Evolutionary conservation across 2,888 invertebrate species (phyloP).

Genomic region (Diploptera punctata): DNA sequence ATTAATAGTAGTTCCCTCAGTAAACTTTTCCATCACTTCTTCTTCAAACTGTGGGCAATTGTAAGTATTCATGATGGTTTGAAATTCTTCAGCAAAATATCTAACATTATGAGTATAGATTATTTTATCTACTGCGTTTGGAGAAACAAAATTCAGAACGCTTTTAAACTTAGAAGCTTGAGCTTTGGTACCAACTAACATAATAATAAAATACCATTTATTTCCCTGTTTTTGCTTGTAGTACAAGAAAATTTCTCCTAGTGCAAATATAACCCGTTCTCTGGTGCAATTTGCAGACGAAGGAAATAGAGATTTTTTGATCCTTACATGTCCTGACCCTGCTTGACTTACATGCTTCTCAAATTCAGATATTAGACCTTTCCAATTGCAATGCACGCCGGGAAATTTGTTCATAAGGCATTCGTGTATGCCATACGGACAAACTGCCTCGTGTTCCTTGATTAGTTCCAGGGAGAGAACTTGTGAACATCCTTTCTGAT

Average conservation of each 20-base stretch:
- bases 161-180: neutral
- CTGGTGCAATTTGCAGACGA: neutral
- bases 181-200: neutral
- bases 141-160: neutral
- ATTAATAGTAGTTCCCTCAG: neutral
- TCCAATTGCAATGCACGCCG: neutral
- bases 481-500: neutral
- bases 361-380: neutral
- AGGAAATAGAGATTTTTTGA: neutral
- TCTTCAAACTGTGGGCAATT: neutral
- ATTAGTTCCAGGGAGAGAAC: neutral
- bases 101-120: neutral
- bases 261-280: neutral
- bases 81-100: neutral
- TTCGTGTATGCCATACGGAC: neutral
- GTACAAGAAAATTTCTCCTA: neutral
- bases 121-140: neutral
- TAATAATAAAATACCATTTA: slow-evolving; percentile 2
- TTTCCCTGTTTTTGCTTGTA: neutral
- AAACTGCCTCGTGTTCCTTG: neutral
- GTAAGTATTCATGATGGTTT: neutral
- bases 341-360: neutral
- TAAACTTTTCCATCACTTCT: neutral
- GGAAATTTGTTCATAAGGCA: slow-evolving; percentile 4
- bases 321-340: neutral